Conservation (phyloP, 2,113 vertebrate species). For the Bufo bufo region DNA sequence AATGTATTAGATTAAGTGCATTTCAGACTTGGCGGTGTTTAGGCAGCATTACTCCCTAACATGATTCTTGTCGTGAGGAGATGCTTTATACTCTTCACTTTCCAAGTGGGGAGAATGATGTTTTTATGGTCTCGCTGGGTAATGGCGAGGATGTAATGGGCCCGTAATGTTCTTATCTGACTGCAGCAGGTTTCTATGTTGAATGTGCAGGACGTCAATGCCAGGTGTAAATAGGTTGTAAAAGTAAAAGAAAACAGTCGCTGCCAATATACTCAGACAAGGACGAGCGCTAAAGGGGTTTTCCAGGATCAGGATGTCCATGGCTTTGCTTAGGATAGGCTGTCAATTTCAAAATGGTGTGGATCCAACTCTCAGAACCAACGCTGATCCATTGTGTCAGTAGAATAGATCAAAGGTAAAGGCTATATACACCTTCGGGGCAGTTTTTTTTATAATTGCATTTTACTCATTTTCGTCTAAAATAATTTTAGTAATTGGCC, state of each 20-base stretch:
- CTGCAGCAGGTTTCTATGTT: background rate
- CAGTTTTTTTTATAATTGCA: no score
- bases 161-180: background rate
- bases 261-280: background rate
- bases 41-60: constrained; percentile 34
- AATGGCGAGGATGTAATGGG: constrained; percentile 16
- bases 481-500: no score
- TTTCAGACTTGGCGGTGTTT: constrained; percentile 31
- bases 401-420: no score
- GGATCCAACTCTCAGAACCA: no score
- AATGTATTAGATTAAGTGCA: constrained; percentile 54
- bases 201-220: background rate
- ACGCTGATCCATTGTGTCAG: no score
- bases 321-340: no score
- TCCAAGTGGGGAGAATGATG: background rate
- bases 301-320: no score
- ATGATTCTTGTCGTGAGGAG: background rate
- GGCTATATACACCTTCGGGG: no score
- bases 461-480: no score
- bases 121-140: constrained; percentile 10
- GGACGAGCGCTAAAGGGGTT: background rate
- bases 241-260: background rate
- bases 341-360: no score
- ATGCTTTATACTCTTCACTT: constrained; percentile 29
- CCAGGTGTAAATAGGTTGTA: background rate